Evolutionary conservation across 2,113 vertebrate genomes (phyloP), one percentile per base, ranked within the genome.

Genomic region (Burhinus bistriatus): DNA sequence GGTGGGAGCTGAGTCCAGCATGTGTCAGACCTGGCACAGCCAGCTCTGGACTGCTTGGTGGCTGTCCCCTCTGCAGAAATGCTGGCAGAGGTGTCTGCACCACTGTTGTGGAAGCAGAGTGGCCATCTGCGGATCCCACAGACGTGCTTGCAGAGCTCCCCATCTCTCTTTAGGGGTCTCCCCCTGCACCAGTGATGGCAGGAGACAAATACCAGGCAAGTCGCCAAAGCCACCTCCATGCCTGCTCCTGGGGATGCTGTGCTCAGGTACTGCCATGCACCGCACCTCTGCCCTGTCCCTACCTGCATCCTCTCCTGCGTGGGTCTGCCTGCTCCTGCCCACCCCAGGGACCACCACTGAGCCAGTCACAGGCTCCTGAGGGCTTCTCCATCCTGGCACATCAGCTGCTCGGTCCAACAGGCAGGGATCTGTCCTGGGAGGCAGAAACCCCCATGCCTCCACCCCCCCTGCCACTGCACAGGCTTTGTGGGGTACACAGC

Each of bases 271-370:
- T 69, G 73, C 40, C 40, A 17, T 45, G 30, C 9, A 5, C 11
- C 8, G 16, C 36, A 64, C 42, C 64, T 44, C 27, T 66, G 44
- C 26, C 77, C 11, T 47, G 14, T 29, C 30, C 49, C 52, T 94
- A 9, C n/a, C 66, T 47, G 22, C 71, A 64, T 22, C 7, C 42
- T 21, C 4, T 64, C 15, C 71, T 5, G 1, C 0, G 0, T 19
- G 30, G 13, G 4, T 10, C 44, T 34, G 34, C 49, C 54, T 57
- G 40, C 23, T 52, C 34, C 49, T 77, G 23, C n/a, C 32, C 52
- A 26, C 21, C 29, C 30, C 26, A 12, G 61, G 34, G 47, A n/a
- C 6, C 54, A n/a, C 6, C 54, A 64, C 47, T 2, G 4, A 32
- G 40, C 36, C 40, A 69, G 11, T n/a, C n/a, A 47, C 23, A 57